Percentiles rank a stretch among this genome's conserved stretches.
These are phyloP conservation scores for Chroicocephalus ridibundus DNA, from an alignment of 2,113 vertebrate genomes.

Conservation along the genomic window DNA sequence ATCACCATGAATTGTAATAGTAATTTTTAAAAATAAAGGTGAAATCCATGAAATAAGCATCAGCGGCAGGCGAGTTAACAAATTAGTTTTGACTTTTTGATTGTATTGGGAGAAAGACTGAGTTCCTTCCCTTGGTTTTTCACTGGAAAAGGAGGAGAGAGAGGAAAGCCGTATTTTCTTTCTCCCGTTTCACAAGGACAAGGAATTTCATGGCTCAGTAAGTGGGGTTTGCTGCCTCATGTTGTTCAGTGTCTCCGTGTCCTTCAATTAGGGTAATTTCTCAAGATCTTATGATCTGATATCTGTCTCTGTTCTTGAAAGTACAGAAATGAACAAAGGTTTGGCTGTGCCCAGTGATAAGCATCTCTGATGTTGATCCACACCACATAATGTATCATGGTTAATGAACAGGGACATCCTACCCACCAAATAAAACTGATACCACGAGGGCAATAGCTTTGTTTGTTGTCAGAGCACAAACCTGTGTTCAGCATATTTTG, in stretches of 20 bases:
- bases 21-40: background rate
- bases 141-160: background rate
- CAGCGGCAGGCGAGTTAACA: background rate
- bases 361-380: background rate
- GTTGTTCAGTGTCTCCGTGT: background rate
- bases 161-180: background rate
- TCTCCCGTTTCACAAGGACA: background rate
- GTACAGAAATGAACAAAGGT: background rate
- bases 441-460: background rate
- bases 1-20: background rate
- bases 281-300: background rate
- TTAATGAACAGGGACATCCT: background rate
- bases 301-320: background rate
- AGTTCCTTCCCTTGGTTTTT: background rate
- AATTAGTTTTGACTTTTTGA: background rate
- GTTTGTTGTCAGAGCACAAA: background rate
- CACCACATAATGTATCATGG: background rate
- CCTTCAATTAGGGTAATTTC: background rate
- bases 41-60: background rate
- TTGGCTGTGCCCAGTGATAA: background rate
- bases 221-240: background rate
- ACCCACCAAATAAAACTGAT: background rate
- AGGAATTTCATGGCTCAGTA: background rate
- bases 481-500: background rate
- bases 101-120: background rate